Evolutionary conservation across 2,888 invertebrate species (phyloP).

Genomic region (Tenthredo mesomela): DNA sequence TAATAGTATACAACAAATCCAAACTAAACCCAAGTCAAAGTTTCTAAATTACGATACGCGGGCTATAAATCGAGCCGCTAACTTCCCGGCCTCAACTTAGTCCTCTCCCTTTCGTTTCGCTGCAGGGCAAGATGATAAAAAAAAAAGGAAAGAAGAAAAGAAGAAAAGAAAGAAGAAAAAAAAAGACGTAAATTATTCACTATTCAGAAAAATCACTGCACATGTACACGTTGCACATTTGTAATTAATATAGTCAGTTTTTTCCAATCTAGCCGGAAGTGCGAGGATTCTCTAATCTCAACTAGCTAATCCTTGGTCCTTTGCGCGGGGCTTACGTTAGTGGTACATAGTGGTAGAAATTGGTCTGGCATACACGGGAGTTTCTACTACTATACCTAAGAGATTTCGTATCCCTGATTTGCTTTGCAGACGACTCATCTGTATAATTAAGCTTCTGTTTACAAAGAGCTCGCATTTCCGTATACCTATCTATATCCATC

Average conservation of each 20-base stretch:
- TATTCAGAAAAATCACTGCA: too few relatives aligned
- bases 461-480: slow-evolving; percentile 61
- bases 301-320: slow-evolving; percentile 9
- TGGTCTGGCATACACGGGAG: slow-evolving; percentile 60
- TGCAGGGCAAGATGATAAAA: background rate
- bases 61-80: slow-evolving; percentile 69
- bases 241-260: background rate
- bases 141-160: background rate
- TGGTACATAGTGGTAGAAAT: slow-evolving; percentile 55
- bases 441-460: slow-evolving; percentile 70
- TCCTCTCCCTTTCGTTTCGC: background rate
- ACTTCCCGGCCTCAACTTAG: slow-evolving; percentile 56
- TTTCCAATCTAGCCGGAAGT: background rate
- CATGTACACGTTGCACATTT: too few relatives aligned
- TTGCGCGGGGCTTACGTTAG: slow-evolving; percentile 55
- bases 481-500: slow-evolving; percentile 26
- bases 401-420: slow-evolving; percentile 67
- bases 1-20: background rate
- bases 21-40: slow-evolving; percentile 61
- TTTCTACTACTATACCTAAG: slow-evolving; percentile 62
- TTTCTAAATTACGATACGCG: slow-evolving; percentile 72
- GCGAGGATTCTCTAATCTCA: background rate
- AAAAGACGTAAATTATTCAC: too few relatives aligned
- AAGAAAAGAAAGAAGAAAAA: background rate
- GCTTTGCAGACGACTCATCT: slow-evolving; percentile 67